Evolutionary conservation across 1,140 invertebrate genomes (phyloP).

Genomic region (Brachionus koreanus): DNA sequence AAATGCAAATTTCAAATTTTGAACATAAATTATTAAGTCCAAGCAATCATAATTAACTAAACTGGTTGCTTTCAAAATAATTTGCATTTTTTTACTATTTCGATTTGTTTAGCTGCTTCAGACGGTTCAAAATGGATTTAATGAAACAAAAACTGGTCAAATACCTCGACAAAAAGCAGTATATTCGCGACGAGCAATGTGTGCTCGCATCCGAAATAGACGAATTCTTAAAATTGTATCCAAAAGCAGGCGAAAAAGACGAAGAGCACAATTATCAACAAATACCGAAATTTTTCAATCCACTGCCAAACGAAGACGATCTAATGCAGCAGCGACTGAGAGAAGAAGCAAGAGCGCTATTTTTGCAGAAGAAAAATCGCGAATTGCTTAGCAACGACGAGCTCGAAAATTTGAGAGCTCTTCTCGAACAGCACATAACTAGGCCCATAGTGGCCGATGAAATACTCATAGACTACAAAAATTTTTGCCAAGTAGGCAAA

Average conservation of each 20-base stretch:
- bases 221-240: constrained; percentile 10
- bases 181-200: not conserved
- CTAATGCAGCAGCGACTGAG: constrained; percentile 28
- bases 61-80: constrained; percentile 7
- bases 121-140: not conserved
- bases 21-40: not conserved
- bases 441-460: constrained; percentile 68
- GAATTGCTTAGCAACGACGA: constrained; percentile 39
- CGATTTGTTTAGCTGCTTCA: not conserved
- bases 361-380: constrained; percentile 27
- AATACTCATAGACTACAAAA: constrained; percentile 76
- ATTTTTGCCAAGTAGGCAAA: constrained; percentile 70
- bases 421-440: constrained; percentile 75
- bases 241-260: not conserved
- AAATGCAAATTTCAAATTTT: not conserved
- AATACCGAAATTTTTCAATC: constrained; percentile 19
- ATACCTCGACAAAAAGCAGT: not conserved
- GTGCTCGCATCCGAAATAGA: not conserved
- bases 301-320: constrained; percentile 18
- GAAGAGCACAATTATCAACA: not conserved
- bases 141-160: not conserved
- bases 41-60: not conserved
- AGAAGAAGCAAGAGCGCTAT: constrained; percentile 40
- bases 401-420: constrained; percentile 68
- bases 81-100: not conserved